Percentiles rank a stretch among this genome's conserved stretches.
Evolutionary conservation across 1,140 invertebrate genomes (phyloP).

Genomic region (Drosophila fuyamai): DNA sequence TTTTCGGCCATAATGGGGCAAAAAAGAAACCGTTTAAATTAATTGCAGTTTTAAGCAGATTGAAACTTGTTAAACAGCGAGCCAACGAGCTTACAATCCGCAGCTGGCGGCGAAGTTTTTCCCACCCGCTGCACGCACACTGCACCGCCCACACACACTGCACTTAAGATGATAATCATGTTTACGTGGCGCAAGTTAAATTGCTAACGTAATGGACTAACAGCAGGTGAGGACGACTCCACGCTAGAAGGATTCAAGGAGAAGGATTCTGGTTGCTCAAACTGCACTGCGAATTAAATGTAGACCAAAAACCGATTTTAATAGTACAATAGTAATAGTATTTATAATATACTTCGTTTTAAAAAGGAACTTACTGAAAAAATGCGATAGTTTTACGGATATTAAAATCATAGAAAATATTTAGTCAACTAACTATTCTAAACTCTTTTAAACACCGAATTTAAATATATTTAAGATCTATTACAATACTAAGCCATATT

Average conservation of each 20-base stretch:
- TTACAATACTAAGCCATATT: too few relatives aligned
- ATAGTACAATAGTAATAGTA: too few relatives aligned
- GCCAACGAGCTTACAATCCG: constrained; percentile 42
- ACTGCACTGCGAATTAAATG: not conserved
- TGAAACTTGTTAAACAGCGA: constrained; percentile 69
- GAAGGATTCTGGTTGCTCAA: constrained; percentile 7
- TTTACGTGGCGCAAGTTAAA: constrained; percentile 82
- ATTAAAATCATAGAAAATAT: too few relatives aligned
- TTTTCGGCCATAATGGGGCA: constrained; percentile 47
- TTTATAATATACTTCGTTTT: too few relatives aligned
- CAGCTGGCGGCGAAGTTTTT: constrained; percentile 48
- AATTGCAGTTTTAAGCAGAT: constrained; percentile 81
- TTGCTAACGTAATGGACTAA: constrained; percentile 82
- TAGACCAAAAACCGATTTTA: too few relatives aligned
- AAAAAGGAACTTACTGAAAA: too few relatives aligned
- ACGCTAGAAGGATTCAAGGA: constrained; percentile 36
- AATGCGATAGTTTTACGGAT: too few relatives aligned
- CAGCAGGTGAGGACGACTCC: constrained; percentile 65
- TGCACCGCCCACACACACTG: constrained; percentile 46
- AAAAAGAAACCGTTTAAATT: constrained; percentile 65
- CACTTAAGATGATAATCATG: constrained; percentile 83
- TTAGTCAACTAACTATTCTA: too few relatives aligned
- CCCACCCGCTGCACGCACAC: constrained; percentile 44
- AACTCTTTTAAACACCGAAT: too few relatives aligned
- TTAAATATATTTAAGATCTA: too few relatives aligned